Evolutionary conservation across 1,140 invertebrate genomes (phyloP), one percentile per base, ranked within the genome.

Genomic region (Odontomachus brunneus): DNA sequence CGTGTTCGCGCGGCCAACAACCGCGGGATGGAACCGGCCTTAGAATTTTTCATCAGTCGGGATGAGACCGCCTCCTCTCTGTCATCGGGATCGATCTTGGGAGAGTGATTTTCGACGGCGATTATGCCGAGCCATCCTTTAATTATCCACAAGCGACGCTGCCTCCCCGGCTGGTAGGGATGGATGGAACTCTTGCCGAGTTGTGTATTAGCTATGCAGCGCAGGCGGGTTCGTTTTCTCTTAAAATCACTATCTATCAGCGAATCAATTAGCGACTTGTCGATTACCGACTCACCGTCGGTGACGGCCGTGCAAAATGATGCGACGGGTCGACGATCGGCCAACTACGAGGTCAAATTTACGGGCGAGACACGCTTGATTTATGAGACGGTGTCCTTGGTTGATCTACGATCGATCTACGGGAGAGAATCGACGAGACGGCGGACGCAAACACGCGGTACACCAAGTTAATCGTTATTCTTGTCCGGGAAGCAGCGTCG

Each of bases 401-500:
- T 86, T 87, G 88, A 89, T 87, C 88, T 87, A 88, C 88, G 75
- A 89, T 88, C 85, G 88, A 89, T 89, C 88, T 80, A 71, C 44
- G 73, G 38, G 38, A 38, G 72, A 17, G 85, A 86, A 85, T 83
- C 83, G 57, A 65, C n/a, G 29, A 69, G 72, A 78, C 67, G 84
- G 66, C 75, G 74, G 80, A 5, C 49, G 71, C 83, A 84, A 85
- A 88, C 81, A 85, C 85, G 84, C 86, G 73, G 88, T 86, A 88
- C 84, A 84, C 88, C 66, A 84, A 87, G 89, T 90, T 90, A 89
- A 90, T 90, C 89, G 89, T 89, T 90, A 90, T 90, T 90, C 89
- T 89, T 88, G 89, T 88, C 89, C 84, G 89, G 84, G 49, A 74
- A 83, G 83, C 85, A 71, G 62, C 44, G 60, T 60, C 87, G 89